Evolutionary conservation across 2,797 vertebrate genomes (phyloP).

Genomic region (Neosilurus hyrtlii): DNA sequence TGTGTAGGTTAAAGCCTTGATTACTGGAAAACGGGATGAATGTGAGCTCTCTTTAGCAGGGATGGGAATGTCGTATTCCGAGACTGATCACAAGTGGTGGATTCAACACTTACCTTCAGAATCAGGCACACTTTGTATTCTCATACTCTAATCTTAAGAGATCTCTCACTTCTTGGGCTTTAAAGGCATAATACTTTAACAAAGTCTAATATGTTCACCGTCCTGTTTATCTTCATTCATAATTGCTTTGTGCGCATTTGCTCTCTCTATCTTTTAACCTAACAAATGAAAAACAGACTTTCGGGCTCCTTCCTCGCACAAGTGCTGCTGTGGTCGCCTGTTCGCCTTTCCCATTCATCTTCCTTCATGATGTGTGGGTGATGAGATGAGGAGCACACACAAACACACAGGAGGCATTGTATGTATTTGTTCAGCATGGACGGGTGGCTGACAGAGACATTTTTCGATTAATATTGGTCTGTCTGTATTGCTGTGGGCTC

Average conservation of each 20-base stretch:
- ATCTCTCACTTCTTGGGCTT: neutral
- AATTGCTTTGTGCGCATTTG: neutral
- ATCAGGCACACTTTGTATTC: neutral
- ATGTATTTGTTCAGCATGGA: neutral
- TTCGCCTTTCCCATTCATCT: slow-evolving; percentile 17
- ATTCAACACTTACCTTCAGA: neutral
- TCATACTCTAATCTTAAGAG: neutral
- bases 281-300: neutral
- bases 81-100: neutral
- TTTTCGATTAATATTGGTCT: slow-evolving; percentile 39
- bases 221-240: slow-evolving; percentile 40
- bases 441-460: slow-evolving; percentile 20
- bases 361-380: slow-evolving; percentile 9
- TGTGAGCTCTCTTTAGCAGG: neutral
- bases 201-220: neutral
- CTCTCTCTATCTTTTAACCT: neutral
- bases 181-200: neutral
- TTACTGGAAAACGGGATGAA: neutral
- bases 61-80: neutral
- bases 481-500: slow-evolving; percentile 15
- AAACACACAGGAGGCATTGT: slow-evolving; percentile 15
- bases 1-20: neutral
- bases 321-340: neutral
- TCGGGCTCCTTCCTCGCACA: neutral
- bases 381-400: slow-evolving; percentile 15